Evolutionary conservation across 2,113 vertebrate genomes (phyloP).

Genomic region (Morone saxatilis): DNA sequence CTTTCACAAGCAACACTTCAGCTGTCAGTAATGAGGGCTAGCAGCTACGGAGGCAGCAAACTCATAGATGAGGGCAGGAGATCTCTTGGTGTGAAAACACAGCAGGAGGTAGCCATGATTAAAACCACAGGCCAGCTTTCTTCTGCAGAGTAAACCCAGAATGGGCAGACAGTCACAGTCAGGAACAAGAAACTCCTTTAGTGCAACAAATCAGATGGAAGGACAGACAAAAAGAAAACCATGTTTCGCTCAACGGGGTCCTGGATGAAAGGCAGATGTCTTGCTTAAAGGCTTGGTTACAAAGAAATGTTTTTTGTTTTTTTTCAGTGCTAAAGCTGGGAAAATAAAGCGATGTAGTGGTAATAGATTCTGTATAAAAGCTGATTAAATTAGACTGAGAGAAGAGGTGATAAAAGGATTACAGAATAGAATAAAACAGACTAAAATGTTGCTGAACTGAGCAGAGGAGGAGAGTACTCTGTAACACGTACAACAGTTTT

Average conservation of each 20-base stretch:
- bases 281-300: conserved; percentile 13
- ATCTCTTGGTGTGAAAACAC: conserved; percentile 53
- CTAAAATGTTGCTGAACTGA: not conserved
- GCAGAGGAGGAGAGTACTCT: not conserved
- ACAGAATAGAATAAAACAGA: not conserved
- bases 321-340: not conserved
- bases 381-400: not conserved
- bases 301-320: not conserved
- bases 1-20: conserved; percentile 28
- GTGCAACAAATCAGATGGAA: conserved; percentile 37
- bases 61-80: conserved; percentile 31
- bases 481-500: conserved; percentile 4
- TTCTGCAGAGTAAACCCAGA: conserved; percentile 5
- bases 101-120: conserved; percentile 58
- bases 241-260: conserved; percentile 25
- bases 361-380: conserved; percentile 9
- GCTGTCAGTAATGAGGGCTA: conserved; percentile 34
- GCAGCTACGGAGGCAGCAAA: conserved; percentile 31
- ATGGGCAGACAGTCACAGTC: conserved; percentile 8
- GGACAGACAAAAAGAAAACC: conserved; percentile 23
- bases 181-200: conserved; percentile 33
- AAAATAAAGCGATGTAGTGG: conserved; percentile 10
- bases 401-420: not conserved
- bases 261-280: conserved; percentile 34
- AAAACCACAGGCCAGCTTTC: conserved; percentile 49